phyloP scores from a whole-genome alignment of 2,888 invertebrate genomes.

The Trachelus stipa region DNA sequence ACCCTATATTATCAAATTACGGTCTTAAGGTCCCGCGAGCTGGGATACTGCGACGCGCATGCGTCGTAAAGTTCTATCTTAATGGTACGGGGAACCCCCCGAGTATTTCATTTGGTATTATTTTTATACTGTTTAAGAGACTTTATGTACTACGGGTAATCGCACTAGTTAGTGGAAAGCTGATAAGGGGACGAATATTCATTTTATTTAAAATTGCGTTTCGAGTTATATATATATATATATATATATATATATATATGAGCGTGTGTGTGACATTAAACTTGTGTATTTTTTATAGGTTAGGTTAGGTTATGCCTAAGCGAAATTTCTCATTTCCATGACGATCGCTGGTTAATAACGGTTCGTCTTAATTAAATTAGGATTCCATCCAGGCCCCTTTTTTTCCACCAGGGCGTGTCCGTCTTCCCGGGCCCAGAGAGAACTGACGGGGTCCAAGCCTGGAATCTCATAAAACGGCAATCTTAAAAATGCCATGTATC shows the following conservation, averaged over 20 bases:
- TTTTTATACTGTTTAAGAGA: not conserved
- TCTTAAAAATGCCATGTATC: too few relatives aligned
- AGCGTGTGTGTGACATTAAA: too few relatives aligned
- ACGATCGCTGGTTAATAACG: constrained; percentile 43
- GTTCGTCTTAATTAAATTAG: constrained; percentile 64
- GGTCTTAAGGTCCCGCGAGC: constrained; percentile 37
- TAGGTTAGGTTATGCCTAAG: too few relatives aligned
- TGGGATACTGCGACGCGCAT: constrained; percentile 46
- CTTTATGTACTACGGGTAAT: too few relatives aligned
- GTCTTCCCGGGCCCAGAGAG: not conserved
- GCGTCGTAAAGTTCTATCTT: constrained; percentile 53
- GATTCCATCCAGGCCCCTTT: constrained; percentile 44
- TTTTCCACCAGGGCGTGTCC: not conserved
- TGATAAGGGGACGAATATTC: too few relatives aligned
- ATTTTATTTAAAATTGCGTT: too few relatives aligned
- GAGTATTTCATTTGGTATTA: not conserved
- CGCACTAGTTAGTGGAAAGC: too few relatives aligned
- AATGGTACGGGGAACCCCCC: constrained; percentile 37
- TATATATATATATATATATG: too few relatives aligned
- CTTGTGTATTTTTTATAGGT: too few relatives aligned
- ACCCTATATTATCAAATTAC: constrained; percentile 61
- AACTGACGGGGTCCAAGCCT: too few relatives aligned
- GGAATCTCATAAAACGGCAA: too few relatives aligned
- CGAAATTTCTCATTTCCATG: not conserved
- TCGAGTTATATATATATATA: too few relatives aligned